Evolutionary conservation across 30 jellyfish, hydroid and myxozoan genomes (phyloP).

Genomic region (Aurelia sp.): DNA sequence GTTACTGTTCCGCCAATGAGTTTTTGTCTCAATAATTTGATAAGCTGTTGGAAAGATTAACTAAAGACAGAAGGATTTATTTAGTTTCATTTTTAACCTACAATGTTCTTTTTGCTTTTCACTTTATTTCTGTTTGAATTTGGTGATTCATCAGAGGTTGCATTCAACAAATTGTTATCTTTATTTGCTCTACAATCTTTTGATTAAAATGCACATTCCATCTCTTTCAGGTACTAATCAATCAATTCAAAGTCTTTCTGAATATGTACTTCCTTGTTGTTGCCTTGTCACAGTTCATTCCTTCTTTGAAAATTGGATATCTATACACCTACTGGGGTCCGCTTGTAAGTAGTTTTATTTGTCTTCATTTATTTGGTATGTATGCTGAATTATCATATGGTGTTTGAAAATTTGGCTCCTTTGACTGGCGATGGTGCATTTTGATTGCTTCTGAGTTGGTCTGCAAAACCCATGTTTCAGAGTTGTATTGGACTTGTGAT

Average conservation of each 20-base stretch:
- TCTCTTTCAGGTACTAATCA: conserved; percentile 80
- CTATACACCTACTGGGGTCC: conserved; percentile 99
- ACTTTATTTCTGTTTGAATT: background rate
- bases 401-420: too few relatives aligned
- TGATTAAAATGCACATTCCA: background rate
- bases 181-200: background rate
- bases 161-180: too few relatives aligned
- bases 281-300: conserved; percentile 94
- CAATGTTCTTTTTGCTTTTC: too few relatives aligned
- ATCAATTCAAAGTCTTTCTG: conserved; percentile 92
- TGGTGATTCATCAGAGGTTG: too few relatives aligned
- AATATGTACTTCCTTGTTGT: conserved; percentile 89
- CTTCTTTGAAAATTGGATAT: conserved; percentile 92
- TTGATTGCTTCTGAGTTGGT: too few relatives aligned
- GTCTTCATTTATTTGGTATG: background rate
- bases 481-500: too few relatives aligned
- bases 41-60: too few relatives aligned
- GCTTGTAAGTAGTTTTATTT: conserved; percentile 55
- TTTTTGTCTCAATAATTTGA: background rate
- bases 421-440: too few relatives aligned
- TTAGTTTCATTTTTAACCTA: background rate
- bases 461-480: too few relatives aligned
- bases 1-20: background rate
- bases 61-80: background rate
- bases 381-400: too few relatives aligned